Percentiles rank a stretch among this genome's conserved stretches.
Evolutionary conservation across 2,113 vertebrate genomes (phyloP).

Genomic region (Rhinichthys klamathensis): DNA sequence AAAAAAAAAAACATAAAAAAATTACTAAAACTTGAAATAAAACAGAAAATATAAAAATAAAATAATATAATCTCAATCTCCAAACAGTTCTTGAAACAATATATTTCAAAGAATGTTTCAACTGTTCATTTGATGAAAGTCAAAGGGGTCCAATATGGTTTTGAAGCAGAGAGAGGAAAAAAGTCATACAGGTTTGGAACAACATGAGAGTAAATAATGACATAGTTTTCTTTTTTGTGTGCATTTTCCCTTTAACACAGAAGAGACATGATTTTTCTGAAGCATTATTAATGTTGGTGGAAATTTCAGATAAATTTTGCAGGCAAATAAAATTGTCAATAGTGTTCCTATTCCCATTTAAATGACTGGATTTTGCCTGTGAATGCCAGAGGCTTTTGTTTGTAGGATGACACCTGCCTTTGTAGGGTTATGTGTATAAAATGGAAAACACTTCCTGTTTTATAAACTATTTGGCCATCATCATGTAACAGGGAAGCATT

Average conservation of each 20-base stretch:
- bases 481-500: neutral
- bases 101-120: neutral
- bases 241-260: neutral
- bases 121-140: neutral
- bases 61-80: neutral
- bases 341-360: neutral
- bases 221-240: neutral
- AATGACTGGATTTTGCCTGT: neutral
- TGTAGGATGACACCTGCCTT: constrained; percentile 37
- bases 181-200: neutral
- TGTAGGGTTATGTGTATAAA: constrained; percentile 27
- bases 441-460: constrained; percentile 12
- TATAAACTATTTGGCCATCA: neutral
- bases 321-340: too few relatives aligned
- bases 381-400: constrained; percentile 30
- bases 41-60: neutral
- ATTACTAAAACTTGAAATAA: neutral
- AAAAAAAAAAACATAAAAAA: neutral
- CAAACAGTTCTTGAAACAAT: neutral
- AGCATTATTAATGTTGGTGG: too few relatives aligned
- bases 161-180: neutral
- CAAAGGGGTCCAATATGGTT: neutral
- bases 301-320: too few relatives aligned
- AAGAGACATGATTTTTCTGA: neutral
- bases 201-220: neutral